Evolutionary conservation across 2,113 vertebrate genomes (phyloP), one percentile per base, ranked within the genome.

Genomic region (Podarcis raffonei): DNA sequence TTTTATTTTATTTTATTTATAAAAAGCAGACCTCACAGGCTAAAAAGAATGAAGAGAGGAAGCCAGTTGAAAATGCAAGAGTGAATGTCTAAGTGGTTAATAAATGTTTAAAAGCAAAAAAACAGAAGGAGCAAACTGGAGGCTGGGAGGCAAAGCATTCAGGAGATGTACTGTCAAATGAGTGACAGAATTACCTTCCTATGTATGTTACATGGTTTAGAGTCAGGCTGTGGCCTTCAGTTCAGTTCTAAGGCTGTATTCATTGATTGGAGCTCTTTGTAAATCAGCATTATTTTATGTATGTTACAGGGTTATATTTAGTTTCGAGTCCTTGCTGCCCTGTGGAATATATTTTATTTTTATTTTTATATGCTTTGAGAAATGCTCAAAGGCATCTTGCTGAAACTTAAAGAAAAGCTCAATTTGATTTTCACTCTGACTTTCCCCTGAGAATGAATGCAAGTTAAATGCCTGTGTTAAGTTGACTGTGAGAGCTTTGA

Each of bases 401-500:
- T 18, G 42, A 90, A 90, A 37, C 8, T 62, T 11, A 74, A 87
- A 37, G 85, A 78, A 84, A 84, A 75, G 35, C 20, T 22, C 37
- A 76, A 79, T 0, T 88, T 83, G 30, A n/a, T 88, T 0, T 84
- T 93, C 15, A 27, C 7, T 91, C 79, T 42, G 68, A 4, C 86
- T 92, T 87, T 18, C 89, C 89, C 87, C 0, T 92, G 85, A 78
- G 85, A 30, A 85, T 69, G 27, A 35, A 91, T 83, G 32, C 69
- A 71, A 90, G 80, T 83, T 86, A 89, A 93, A 39, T 87, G 81
- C 20, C 66, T 65, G 0, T 78, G 32, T 25, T 84, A 27, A 5
- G 89, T 89, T 94, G 90, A 91, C n/a, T 68, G n/a, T 81, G 13
- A 59, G 57, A 89, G 16, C 12, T 72, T 69, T 30, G 79, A 75